Evolutionary conservation across 2,113 vertebrate species (phyloP).

Genomic region (Rhagologus leucostigma): DNA sequence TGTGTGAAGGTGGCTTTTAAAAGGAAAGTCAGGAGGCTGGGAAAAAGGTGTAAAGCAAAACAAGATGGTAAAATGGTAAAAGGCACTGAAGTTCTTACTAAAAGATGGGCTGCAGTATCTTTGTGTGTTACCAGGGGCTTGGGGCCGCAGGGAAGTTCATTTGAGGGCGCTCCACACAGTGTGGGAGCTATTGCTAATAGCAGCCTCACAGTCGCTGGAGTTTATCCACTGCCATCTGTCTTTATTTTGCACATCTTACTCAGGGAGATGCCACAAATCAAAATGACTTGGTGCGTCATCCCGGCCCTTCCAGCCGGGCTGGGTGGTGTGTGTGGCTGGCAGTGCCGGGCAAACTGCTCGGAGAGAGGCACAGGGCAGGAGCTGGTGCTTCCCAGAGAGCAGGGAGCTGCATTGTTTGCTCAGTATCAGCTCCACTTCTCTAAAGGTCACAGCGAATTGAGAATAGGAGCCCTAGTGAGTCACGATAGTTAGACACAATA

Average conservation of each 20-base stretch:
- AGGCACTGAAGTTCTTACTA: not conserved
- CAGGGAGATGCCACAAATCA: constrained; percentile 47
- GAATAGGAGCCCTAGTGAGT: constrained; percentile 43
- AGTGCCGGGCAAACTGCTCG: rapidly evolving
- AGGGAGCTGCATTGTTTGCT: not conserved
- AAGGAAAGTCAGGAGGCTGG: not conserved
- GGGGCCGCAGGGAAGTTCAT: constrained; percentile 15
- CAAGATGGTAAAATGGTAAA: not conserved
- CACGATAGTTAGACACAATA: not conserved
- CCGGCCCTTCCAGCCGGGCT: not conserved
- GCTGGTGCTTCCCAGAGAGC: not conserved
- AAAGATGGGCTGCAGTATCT: not conserved
- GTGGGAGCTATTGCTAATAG: not conserved
- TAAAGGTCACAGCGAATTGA: constrained; percentile 43
- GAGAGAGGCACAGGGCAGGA: not conserved
- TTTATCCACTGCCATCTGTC: constrained; percentile 42
- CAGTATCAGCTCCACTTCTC: not conserved
- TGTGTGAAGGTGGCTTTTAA: not conserved
- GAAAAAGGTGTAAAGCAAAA: not conserved
- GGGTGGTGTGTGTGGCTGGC: not conserved
- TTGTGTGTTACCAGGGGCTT: not conserved
- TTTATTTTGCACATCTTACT: constrained; percentile 37
- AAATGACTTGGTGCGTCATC: constrained; percentile 39
- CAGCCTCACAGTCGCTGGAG: not conserved
- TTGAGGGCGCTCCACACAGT: not conserved